These are phyloP conservation scores for Nyctibius grandis DNA, from an alignment of 2,797 vertebrate genomes.

Conservation along the genomic window DNA sequence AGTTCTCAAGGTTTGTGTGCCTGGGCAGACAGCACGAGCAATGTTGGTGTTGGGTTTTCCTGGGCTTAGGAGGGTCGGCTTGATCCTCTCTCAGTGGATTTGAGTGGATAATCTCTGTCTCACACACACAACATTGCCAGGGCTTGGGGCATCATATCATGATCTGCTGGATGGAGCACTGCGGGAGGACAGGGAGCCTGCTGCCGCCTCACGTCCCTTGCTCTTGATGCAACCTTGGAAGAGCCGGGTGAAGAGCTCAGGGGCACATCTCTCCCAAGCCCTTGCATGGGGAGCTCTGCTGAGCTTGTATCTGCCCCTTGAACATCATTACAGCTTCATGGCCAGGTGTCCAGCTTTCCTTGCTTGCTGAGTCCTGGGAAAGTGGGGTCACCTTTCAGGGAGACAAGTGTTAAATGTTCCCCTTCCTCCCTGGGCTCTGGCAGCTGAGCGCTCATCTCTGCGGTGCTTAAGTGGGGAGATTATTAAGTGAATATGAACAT, in stretches of 20 bases:
- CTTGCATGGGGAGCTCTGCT: fast-evolving
- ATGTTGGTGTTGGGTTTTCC: neutral
- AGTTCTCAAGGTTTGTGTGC: neutral
- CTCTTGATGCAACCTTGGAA: neutral
- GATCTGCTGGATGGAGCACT: neutral
- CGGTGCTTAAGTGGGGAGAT: neutral
- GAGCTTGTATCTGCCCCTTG: neutral
- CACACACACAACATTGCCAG: neutral
- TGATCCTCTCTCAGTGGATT: neutral
- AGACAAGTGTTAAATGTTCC: neutral
- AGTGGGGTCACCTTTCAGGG: neutral
- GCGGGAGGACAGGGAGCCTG: neutral
- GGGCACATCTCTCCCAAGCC: fast-evolving
- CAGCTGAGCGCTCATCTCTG: neutral
- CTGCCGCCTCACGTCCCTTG: fast-evolving
- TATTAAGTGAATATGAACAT: slow-evolving; percentile 41
- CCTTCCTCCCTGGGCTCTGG: neutral
- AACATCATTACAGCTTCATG: neutral
- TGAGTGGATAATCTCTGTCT: neutral
- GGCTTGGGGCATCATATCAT: fast-evolving
- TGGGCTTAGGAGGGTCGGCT: neutral
- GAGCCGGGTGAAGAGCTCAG: neutral
- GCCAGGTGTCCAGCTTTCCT: neutral
- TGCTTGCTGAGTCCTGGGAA: neutral
- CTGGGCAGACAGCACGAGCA: neutral